Conservation (phyloP, 2,113 vertebrate genomes). For the Tupaia tana region DNA sequence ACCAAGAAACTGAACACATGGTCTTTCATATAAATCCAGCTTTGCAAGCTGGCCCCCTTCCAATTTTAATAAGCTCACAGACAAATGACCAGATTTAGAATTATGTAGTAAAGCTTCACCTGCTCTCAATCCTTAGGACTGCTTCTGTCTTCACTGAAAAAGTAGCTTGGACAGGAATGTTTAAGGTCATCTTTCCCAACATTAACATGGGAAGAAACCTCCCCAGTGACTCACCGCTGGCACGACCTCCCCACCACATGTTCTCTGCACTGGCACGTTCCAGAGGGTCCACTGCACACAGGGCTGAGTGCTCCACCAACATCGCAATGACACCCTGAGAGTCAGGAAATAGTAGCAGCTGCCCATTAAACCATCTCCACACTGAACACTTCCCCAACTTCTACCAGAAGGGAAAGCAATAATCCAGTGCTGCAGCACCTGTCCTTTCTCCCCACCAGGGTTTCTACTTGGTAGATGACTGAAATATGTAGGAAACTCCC, state of each 20-base stretch:
- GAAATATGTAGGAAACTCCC: not conserved
- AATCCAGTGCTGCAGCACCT: accelerated
- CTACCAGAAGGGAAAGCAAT: not conserved
- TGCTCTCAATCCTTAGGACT: not conserved
- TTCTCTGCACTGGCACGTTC: conserved; percentile 90
- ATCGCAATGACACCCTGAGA: conserved; percentile 93
- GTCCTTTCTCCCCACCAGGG: too few species aligned
- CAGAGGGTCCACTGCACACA: conserved; percentile 84
- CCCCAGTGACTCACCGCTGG: conserved; percentile 88
- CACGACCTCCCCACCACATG: conserved; percentile 90
- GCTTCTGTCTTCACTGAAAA: not conserved
- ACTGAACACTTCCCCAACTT: not conserved
- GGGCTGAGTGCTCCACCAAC: conserved; percentile 89
- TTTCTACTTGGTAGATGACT: not conserved
- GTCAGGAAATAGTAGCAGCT: not conserved
- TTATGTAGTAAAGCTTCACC: not conserved
- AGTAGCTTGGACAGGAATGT: not conserved
- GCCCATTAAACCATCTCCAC: not conserved
- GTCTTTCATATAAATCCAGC: too few species aligned
- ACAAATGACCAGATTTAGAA: not conserved
- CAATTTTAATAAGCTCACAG: not conserved
- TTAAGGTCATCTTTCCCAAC: not conserved
- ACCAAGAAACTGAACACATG: too few species aligned
- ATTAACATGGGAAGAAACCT: accelerated
- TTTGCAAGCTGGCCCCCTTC: too few species aligned